Evolutionary conservation across 2,113 vertebrate genomes (phyloP).

Genomic region (Entomyzon cyanotis): DNA sequence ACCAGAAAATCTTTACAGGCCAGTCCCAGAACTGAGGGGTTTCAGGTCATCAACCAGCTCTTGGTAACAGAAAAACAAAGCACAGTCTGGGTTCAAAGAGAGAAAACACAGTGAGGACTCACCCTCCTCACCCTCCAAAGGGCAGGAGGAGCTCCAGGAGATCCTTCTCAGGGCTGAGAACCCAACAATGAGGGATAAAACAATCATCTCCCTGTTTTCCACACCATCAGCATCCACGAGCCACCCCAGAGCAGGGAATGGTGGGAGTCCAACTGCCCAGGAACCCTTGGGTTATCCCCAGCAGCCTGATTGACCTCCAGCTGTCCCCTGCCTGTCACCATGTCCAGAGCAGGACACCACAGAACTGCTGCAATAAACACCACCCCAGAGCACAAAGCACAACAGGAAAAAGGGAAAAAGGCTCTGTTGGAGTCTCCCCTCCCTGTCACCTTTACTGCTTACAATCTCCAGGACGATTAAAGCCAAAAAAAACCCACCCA

Average conservation of each 20-base stretch:
- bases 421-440: neutral
- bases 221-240: neutral
- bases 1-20: neutral
- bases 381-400: neutral
- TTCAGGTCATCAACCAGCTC: neutral
- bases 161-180: neutral
- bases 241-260: neutral
- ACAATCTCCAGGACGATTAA: neutral
- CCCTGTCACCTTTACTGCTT: neutral
- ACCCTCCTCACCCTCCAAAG: neutral
- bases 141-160: neutral
- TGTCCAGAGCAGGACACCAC: neutral
- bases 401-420: neutral
- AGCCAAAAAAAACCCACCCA: neutral
- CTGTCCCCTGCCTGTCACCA: neutral
- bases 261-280: neutral
- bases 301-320: neutral
- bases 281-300: neutral
- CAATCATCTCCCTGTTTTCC: fast-evolving
- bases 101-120: neutral
- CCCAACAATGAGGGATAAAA: neutral
- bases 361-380: neutral
- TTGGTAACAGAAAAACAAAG: neutral
- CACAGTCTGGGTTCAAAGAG: neutral
- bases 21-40: neutral